phyloP scores from a whole-genome alignment of 2,113 vertebrate genomes.

The Mus pahari region DNA sequence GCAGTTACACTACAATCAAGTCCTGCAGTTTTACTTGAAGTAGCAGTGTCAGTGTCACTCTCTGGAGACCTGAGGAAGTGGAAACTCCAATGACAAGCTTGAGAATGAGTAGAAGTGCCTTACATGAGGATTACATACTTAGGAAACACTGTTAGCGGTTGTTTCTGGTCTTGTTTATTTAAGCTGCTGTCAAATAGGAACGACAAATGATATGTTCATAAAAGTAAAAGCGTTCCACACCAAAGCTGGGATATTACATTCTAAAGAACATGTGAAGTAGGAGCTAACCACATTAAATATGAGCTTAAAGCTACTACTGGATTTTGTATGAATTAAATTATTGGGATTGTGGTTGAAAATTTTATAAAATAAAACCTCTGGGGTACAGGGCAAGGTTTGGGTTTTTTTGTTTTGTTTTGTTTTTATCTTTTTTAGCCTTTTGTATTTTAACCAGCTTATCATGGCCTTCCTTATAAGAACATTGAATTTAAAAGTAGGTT shows the following conservation, averaged over 20 bases:
- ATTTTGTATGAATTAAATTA: constrained; percentile 61
- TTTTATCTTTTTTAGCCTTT: constrained; percentile 26
- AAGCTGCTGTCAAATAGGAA: constrained; percentile 57
- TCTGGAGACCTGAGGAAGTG: constrained; percentile 46
- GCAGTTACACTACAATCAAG: constrained; percentile 48
- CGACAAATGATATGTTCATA: constrained; percentile 49
- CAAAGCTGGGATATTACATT: constrained; percentile 63
- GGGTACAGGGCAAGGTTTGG: background rate
- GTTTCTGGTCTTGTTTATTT: constrained; percentile 54
- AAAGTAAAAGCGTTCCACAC: constrained; percentile 29
- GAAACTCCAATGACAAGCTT: constrained; percentile 30
- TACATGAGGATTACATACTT: constrained; percentile 59
- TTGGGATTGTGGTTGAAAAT: constrained; percentile 61
- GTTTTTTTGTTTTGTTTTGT: background rate
- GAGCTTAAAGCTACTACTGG: constrained; percentile 57
- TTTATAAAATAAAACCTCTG: constrained; percentile 16
- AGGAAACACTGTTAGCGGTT: constrained; percentile 55
- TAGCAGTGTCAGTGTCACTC: constrained; percentile 40
- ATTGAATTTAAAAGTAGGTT: constrained; percentile 57
- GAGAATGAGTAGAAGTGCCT: constrained; percentile 77
- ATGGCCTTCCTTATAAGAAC: constrained; percentile 22
- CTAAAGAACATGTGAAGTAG: constrained; percentile 55
- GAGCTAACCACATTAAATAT: constrained; percentile 52
- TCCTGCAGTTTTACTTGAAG: constrained; percentile 69
- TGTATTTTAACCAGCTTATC: constrained; percentile 45